Conservation (phyloP, 2,797 vertebrate genomes). For the Decapterus maruadsi region DNA sequence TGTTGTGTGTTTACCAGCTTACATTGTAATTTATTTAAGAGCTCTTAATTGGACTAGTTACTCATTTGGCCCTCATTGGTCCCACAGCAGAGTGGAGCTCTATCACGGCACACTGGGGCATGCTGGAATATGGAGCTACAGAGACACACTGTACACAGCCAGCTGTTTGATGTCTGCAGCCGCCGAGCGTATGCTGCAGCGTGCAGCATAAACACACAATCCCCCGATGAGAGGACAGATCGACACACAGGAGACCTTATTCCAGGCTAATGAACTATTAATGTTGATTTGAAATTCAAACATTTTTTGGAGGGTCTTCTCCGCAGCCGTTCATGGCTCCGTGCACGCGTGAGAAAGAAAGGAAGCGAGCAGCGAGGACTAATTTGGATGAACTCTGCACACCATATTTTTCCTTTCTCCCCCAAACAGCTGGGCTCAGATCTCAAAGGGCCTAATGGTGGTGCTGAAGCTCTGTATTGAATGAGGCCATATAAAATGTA, state of each 20-base stretch:
- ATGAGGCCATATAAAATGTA: slow-evolving; percentile 69
- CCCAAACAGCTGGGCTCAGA: slow-evolving; percentile 58
- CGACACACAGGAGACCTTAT: slow-evolving; percentile 76
- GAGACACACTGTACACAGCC: slow-evolving; percentile 74
- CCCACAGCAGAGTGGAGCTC: slow-evolving; percentile 74
- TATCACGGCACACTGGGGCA: slow-evolving; percentile 74
- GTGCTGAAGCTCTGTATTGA: slow-evolving; percentile 56
- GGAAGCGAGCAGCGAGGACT: slow-evolving; percentile 27
- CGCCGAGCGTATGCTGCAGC: slow-evolving; percentile 61
- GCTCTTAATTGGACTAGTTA: slow-evolving; percentile 84
- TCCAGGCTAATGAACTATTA: slow-evolving; percentile 83
- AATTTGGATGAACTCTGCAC: slow-evolving; percentile 57
- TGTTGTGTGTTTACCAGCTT: slow-evolving; percentile 77
- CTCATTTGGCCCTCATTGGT: slow-evolving; percentile 80
- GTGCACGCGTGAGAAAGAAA: slow-evolving; percentile 14
- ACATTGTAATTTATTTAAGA: slow-evolving; percentile 84
- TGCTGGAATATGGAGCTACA: slow-evolving; percentile 71
- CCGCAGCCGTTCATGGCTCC: slow-evolving; percentile 41
- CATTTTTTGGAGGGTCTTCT: slow-evolving; percentile 61
- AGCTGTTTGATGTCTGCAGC: slow-evolving; percentile 82
- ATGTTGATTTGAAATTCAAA: slow-evolving; percentile 81
- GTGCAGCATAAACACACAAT: slow-evolving; percentile 77
- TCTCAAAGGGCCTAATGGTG: slow-evolving; percentile 56
- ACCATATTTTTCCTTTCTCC: slow-evolving; percentile 47
- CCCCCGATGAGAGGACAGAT: slow-evolving; percentile 72